These are phyloP conservation scores for Nephila pilipes DNA, from an alignment of 1,140 invertebrate species.

Conservation along the genomic window DNA sequence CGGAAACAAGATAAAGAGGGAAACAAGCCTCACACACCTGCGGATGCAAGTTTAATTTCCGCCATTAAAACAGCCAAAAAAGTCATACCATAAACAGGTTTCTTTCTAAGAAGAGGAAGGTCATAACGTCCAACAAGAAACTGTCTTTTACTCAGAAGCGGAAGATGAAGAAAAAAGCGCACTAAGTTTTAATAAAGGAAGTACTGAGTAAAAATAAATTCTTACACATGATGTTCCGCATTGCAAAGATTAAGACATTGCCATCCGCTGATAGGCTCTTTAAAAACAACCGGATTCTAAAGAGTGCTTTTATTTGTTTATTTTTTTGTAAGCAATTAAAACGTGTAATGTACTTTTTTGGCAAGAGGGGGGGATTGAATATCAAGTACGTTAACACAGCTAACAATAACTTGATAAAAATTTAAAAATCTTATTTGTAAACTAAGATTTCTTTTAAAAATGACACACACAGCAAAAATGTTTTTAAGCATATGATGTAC, in stretches of 20 bases:
- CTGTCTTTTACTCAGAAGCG: slow-evolving; percentile 10
- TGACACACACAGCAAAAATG: too few relatives aligned
- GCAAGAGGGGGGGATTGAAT: too few relatives aligned
- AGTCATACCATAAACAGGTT: slow-evolving; percentile 57
- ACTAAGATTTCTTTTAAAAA: too few relatives aligned
- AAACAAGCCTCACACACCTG: slow-evolving; percentile 34
- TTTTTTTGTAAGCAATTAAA: too few relatives aligned
- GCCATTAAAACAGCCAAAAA: background rate
- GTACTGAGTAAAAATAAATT: background rate
- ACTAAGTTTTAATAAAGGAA: slow-evolving; percentile 26
- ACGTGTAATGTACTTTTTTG: too few relatives aligned
- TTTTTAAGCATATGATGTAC: too few relatives aligned
- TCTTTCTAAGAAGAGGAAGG: slow-evolving; percentile 18
- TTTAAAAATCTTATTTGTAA: too few relatives aligned
- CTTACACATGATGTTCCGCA: slow-evolving; percentile 12
- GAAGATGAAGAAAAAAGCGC: slow-evolving; percentile 31
- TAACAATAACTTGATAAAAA: too few relatives aligned
- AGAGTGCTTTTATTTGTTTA: too few relatives aligned
- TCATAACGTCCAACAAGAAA: background rate
- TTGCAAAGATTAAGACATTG: background rate
- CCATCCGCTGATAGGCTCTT: background rate
- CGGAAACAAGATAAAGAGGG: background rate
- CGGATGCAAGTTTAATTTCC: slow-evolving; percentile 53
- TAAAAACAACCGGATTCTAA: background rate
- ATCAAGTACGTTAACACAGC: too few relatives aligned